Base-by-base conservation (phyloP, 2,113 vertebrate genomes). In the Nannobrachium achirus region DNA sequence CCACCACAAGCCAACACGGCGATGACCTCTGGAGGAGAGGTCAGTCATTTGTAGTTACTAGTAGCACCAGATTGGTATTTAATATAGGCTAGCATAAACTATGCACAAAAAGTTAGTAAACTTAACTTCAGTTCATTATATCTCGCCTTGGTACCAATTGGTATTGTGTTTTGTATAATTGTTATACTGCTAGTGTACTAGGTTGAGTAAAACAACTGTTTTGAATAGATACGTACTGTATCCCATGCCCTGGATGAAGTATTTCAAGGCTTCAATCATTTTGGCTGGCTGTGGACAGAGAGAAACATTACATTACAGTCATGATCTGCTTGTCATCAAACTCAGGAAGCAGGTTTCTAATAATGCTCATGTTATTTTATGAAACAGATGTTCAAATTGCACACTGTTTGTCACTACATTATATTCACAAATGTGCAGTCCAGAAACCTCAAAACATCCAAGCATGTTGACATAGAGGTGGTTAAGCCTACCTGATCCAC, bases 221-320 rank as follows among this genome's bases (percentile, higher is more conserved):
- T 40, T 0, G 45, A 15, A 13, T 15, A 8, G 49, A 52, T 9
- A 94, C 97, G 95, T 91, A 99, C 96, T 94, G 86, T 99, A 97
- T 79, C 97, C 97, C 93, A 98, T 92, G 72, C 97, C 97, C 75
- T 99, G 97, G 84, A 98, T 94, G 46, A 98, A 98, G 79, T 99
- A 99, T 76, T 99, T 98, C 78, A 99, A 92, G 79, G 97, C 97
- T 90, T 99, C 96, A 0, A 93, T 94, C 13, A 98, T 93, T 76
- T 97, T 98, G 66, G 93, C 96, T 2, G 96, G 96, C 97, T 98
- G 92, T n/a, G 16, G 40, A 82, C 44, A 80, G 13, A 55, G 39
- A 3, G 0, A 48, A n/a, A 25, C 15, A 67, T 9, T n/a, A n/a
- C n/a, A n/a, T n/a, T 19, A 8, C 33, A 4, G n/a, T 59, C 11